Base-by-base conservation (phyloP, 2,888 invertebrate genomes). In the Alsophila aescularia region DNA sequence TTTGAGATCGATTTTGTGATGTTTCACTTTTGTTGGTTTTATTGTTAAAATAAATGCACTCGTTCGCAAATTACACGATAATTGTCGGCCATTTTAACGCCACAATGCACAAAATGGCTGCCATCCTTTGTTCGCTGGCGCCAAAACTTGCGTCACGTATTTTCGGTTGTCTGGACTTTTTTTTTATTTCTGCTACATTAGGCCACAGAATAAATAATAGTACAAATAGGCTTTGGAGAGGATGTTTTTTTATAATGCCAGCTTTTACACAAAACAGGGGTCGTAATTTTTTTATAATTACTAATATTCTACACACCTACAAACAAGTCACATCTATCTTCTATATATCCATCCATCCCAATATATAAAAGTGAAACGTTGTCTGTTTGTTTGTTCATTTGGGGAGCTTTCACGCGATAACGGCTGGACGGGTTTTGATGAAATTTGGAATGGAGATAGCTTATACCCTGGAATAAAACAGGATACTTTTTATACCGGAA, bases 111-210 rank as follows among this genome's bases (percentile, higher is more conserved):
- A 64, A 66, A 49, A 69, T 67, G 69, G 66, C 55, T 44, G 62
- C 39, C 15, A 39, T 14, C 39, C 29, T 62, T 66, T 67, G 66
- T 66, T 45, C n/a, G 53, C 64, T 68, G 69, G 69, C 69, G 69
- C 69, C 69, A 70, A 70, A 68, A 62, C 50, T 66, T 66, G 62
- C 59, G 64, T 61, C 59, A 66, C 58, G 35, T 41, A 49, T 54
- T 62, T 58, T 37, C 58, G 58, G 49, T 43, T 64, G 64, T 62
- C 60, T 62, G 59, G 55, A 42, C 41, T 48, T 49, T 34, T 44
- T 44, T 44, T 44, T 8, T 2, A 9, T 53, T 50, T 40, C 47
- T 24, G 18, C 39, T 10, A 40, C 36, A 27, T 34, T 36, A 15
- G 16, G n/a, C n/a, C n/a, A n/a, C n/a, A n/a, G n/a, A n/a, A n/a